These are phyloP conservation scores for Vanessa atalanta DNA, from an alignment of 1,140 invertebrate species.

Conservation along the genomic window DNA sequence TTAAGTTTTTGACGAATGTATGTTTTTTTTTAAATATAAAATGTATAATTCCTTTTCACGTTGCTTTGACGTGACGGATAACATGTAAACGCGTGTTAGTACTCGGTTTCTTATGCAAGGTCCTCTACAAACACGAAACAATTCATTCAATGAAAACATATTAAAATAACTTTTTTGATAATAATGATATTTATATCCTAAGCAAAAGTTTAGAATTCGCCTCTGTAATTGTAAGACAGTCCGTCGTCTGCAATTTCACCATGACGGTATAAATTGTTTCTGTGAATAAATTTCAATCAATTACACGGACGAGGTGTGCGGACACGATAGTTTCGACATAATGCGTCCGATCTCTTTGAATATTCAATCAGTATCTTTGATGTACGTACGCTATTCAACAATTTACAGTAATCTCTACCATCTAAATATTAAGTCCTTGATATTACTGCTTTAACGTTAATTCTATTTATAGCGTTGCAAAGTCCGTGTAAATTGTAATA, in stretches of 20 bases:
- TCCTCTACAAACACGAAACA: too few species aligned
- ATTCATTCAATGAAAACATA: background rate
- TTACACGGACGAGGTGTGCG: conserved; percentile 64
- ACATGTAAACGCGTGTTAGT: too few species aligned
- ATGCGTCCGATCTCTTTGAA: conserved; percentile 72
- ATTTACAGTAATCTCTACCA: conserved; percentile 11
- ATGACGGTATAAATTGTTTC: conserved; percentile 58
- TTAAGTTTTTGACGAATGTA: too few species aligned
- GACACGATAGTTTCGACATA: conserved; percentile 61
- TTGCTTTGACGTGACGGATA: too few species aligned
- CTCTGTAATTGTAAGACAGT: conserved; percentile 49
- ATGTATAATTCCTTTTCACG: too few species aligned
- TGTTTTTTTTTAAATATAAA: too few species aligned
- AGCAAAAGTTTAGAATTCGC: conserved; percentile 29
- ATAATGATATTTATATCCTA: background rate
- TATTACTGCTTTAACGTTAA: background rate
- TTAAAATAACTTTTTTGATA: background rate
- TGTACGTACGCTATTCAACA: conserved; percentile 53
- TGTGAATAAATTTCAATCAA: conserved; percentile 79
- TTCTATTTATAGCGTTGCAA: too few species aligned
- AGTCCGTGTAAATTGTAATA: too few species aligned
- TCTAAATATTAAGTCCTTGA: background rate
- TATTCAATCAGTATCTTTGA: conserved; percentile 75
- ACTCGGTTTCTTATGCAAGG: too few species aligned
- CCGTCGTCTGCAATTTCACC: conserved; percentile 39